phyloP scores from a whole-genome alignment of 2,113 vertebrate genomes.

The Rhea americana region DNA sequence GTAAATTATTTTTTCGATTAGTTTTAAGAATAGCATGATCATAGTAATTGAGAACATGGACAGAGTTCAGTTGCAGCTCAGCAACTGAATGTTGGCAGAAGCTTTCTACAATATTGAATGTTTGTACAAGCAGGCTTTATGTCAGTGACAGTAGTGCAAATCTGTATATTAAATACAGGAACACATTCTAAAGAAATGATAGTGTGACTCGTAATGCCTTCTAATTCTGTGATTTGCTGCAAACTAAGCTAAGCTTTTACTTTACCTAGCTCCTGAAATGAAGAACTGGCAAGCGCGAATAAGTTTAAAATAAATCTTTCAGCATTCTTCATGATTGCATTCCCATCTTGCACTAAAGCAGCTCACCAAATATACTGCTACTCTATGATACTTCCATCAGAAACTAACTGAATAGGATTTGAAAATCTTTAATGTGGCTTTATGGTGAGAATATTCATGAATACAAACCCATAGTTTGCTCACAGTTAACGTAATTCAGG shows the following conservation, averaged over 20 bases:
- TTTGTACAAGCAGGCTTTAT: constrained; percentile 43
- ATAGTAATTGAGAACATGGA: neutral
- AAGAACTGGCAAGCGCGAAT: neutral
- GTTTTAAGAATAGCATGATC: neutral
- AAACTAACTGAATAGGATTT: neutral
- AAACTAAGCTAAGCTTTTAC: neutral
- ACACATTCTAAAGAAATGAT: neutral
- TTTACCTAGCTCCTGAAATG: neutral
- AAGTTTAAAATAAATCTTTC: constrained; percentile 8
- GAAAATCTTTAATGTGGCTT: neutral
- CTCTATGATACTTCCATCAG: neutral
- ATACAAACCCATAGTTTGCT: constrained; percentile 31
- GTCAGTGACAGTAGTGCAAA: constrained; percentile 23
- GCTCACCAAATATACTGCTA: neutral
- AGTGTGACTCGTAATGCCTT: neutral
- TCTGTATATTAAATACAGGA: constrained; percentile 48
- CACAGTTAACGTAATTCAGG: constrained; percentile 33
- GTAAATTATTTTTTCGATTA: constrained; percentile 39
- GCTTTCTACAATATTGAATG: constrained; percentile 14
- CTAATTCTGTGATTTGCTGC: constrained; percentile 23
- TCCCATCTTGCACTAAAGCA: neutral
- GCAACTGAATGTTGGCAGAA: constrained; percentile 6
- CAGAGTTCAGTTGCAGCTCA: constrained; percentile 20
- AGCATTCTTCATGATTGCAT: neutral
- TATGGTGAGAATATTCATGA: constrained; percentile 19